A percentile compares a stretch with the other conserved stretches of the same genome.
Conservation (phyloP, 2,113 vertebrate species). For the Seriola aureovittata region DNA sequence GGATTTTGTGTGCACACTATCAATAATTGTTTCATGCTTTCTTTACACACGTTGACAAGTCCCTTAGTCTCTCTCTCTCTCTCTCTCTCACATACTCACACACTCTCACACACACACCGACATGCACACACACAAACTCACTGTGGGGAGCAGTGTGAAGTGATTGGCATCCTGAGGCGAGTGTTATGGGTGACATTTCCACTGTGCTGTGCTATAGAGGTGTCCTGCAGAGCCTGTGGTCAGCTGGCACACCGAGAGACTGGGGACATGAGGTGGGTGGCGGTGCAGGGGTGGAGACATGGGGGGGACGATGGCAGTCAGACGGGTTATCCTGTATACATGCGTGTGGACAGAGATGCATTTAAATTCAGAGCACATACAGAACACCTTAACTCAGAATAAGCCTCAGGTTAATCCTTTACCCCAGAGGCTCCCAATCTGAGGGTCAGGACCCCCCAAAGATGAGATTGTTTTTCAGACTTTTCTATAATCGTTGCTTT, state of each 20-base stretch:
- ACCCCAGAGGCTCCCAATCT: no score
- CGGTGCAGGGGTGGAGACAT: background rate
- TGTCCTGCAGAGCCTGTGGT: constrained; percentile 55
- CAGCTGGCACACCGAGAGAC: constrained; percentile 27
- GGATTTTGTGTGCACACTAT: constrained; percentile 33
- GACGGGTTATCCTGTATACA: background rate
- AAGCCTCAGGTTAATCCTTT: no score
- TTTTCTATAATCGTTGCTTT: background rate
- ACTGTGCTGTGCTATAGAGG: constrained; percentile 56
- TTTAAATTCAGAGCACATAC: background rate
- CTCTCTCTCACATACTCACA: background rate
- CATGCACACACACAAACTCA: constrained; percentile 19
- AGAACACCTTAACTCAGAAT: no score
- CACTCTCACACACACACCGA: background rate
- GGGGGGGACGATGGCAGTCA: background rate
- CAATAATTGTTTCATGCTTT: constrained; percentile 45
- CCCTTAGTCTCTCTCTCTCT: background rate
- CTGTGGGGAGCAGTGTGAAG: constrained; percentile 51
- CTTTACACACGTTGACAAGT: background rate
- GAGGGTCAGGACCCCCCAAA: no score
- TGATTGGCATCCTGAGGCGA: constrained; percentile 73
- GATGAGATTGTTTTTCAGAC: background rate
- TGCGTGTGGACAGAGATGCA: background rate
- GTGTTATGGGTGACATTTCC: constrained; percentile 80
- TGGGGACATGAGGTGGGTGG: background rate